These are phyloP conservation scores for Apamea sordens DNA, from an alignment of 2,888 invertebrate species.

Conservation along the genomic window DNA sequence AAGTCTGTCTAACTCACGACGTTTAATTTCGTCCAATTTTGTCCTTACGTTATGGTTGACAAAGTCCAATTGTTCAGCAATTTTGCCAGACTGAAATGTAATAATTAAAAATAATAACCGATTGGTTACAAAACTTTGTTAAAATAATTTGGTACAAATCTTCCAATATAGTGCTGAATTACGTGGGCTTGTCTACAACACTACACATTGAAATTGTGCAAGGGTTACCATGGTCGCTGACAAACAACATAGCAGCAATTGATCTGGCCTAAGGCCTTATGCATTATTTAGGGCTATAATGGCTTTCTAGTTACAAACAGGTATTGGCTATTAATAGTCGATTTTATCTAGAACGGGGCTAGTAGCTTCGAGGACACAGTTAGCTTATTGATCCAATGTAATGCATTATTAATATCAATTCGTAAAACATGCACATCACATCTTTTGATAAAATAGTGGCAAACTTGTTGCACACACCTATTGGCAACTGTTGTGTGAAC, in stretches of 20 bases:
- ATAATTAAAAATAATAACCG: constrained; percentile 15
- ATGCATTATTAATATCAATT: background rate
- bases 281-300: constrained; percentile 11
- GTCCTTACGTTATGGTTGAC: constrained; percentile 96
- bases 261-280: background rate
- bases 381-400: background rate
- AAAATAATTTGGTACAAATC: too few relatives aligned
- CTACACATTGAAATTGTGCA: background rate
- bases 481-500: too few relatives aligned
- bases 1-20: constrained; percentile 95
- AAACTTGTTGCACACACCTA: background rate
- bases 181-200: background rate
- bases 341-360: too few relatives aligned
- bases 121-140: background rate
- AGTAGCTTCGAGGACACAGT: background rate
- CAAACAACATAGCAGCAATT: constrained; percentile 1
- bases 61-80: constrained; percentile 97
- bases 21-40: constrained; percentile 97
- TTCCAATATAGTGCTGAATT: background rate
- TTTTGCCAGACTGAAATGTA: constrained; percentile 94
- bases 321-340: background rate
- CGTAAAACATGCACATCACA: background rate
- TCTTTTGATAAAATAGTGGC: background rate
- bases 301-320: background rate
- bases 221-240: background rate